Evolutionary conservation across 2,113 vertebrate genomes (phyloP).

Genomic region (Prochilodus magdalenae): DNA sequence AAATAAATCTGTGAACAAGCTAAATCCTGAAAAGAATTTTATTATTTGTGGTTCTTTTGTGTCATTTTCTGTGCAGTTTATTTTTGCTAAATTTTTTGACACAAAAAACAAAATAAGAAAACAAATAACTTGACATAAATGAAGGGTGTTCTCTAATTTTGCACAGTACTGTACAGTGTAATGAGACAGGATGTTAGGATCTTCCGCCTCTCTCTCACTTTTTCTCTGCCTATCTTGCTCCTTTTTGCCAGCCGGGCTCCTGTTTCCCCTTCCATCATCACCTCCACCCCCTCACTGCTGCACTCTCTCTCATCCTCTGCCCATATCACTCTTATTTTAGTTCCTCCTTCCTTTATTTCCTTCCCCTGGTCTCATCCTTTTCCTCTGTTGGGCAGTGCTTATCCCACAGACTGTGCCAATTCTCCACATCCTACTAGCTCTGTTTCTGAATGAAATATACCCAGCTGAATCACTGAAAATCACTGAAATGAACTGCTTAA

Average conservation of each 20-base stretch:
- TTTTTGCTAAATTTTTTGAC: too few species aligned
- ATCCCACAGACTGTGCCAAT: background rate
- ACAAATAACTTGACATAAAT: too few species aligned
- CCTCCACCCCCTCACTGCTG: slow-evolving; percentile 43
- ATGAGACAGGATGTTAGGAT: slow-evolving; percentile 13
- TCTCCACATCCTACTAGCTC: background rate
- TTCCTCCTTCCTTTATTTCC: slow-evolving; percentile 17
- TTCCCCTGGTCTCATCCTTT: slow-evolving; percentile 31
- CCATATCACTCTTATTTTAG: slow-evolving; percentile 37
- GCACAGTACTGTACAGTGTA: background rate
- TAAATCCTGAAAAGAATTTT: too few species aligned
- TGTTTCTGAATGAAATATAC: background rate
- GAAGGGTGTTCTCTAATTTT: too few species aligned
- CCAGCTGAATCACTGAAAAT: background rate
- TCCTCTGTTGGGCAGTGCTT: slow-evolving; percentile 21
- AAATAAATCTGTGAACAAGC: too few species aligned
- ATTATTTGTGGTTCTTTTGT: too few species aligned
- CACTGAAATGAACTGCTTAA: background rate
- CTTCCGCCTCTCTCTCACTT: slow-evolving; percentile 8
- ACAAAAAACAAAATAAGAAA: too few species aligned
- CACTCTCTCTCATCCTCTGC: slow-evolving; percentile 27
- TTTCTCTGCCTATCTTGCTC: background rate
- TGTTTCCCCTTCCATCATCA: slow-evolving; percentile 49
- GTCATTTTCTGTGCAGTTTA: too few species aligned
- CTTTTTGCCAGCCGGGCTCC: slow-evolving; percentile 40